phyloP scores from a whole-genome alignment of 2,888 invertebrate species.

The Callimorpha dominula region DNA sequence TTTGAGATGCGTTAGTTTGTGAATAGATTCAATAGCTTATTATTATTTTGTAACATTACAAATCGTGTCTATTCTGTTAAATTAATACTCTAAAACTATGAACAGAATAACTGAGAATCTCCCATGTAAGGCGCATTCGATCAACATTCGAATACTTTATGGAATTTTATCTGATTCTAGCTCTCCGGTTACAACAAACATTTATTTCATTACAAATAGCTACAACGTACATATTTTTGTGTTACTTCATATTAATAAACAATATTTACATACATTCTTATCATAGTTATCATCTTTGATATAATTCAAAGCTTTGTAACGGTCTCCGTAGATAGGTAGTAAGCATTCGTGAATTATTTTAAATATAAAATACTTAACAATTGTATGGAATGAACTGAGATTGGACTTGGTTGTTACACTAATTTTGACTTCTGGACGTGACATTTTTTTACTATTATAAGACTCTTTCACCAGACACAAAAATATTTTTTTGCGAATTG shows the following conservation, averaged over 20 bases:
- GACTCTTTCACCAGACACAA: neutral
- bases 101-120: slow-evolving; percentile 37
- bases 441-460: neutral
- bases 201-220: slow-evolving; percentile 43
- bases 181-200: slow-evolving; percentile 22
- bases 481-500: too few species aligned
- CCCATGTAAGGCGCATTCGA: slow-evolving; percentile 1
- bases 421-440: neutral
- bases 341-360: neutral
- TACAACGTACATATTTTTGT: slow-evolving; percentile 32
- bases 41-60: slow-evolving; percentile 29
- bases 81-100: slow-evolving; percentile 23
- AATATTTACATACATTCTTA: slow-evolving; percentile 31
- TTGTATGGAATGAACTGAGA: too few species aligned
- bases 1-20: slow-evolving; percentile 49
- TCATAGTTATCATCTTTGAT: slow-evolving; percentile 7
- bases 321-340: neutral
- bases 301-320: slow-evolving; percentile 29
- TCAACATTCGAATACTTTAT: slow-evolving; percentile 9
- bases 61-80: slow-evolving; percentile 19
- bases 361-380: too few species aligned
- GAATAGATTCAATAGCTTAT: slow-evolving; percentile 42
- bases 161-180: slow-evolving; percentile 38
- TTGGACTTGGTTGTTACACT: too few species aligned
- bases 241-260: slow-evolving; percentile 32